phyloP scores from a whole-genome alignment of 2,888 invertebrate genomes.

The Mesorhabditis belari region DNA sequence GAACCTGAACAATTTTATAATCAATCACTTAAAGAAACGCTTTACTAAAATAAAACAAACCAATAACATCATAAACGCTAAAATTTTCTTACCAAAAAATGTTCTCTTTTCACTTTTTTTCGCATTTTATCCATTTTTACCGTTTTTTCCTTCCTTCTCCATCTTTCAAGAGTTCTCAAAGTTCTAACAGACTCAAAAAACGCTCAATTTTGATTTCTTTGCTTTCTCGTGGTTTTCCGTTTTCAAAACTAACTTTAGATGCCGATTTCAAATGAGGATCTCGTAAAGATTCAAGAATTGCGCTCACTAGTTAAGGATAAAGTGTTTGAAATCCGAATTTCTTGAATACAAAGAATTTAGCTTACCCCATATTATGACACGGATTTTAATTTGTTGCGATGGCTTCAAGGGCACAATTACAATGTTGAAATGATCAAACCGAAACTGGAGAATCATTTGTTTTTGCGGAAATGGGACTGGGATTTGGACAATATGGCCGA shows the following conservation, averaged over 20 bases:
- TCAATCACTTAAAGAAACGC: too few species aligned
- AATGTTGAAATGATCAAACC: conserved; percentile 30
- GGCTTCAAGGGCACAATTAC: conserved; percentile 38
- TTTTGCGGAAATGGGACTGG: conserved; percentile 35
- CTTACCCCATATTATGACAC: conserved; percentile 42
- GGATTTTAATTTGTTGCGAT: conserved; percentile 40
- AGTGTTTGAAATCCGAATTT: neutral
- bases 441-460: conserved; percentile 30
- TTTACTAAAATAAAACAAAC: too few species aligned
- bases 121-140: neutral
- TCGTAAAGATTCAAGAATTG: neutral
- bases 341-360: conserved; percentile 10
- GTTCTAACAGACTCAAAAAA: neutral
- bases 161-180: neutral
- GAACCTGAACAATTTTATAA: too few species aligned
- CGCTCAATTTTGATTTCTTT: neutral
- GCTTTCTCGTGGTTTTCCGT: too few species aligned
- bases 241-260: neutral
- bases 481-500: conserved; percentile 28
- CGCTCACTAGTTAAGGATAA: neutral
- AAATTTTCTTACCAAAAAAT: neutral
- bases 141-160: neutral
- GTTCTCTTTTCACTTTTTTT: neutral
- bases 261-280: neutral
- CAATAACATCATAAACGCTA: too few species aligned